A percentile compares a stretch with the other conserved stretches of the same genome.
Conservation (phyloP, 1,140 invertebrate genomes). For the Panulirus ornatus region DNA sequence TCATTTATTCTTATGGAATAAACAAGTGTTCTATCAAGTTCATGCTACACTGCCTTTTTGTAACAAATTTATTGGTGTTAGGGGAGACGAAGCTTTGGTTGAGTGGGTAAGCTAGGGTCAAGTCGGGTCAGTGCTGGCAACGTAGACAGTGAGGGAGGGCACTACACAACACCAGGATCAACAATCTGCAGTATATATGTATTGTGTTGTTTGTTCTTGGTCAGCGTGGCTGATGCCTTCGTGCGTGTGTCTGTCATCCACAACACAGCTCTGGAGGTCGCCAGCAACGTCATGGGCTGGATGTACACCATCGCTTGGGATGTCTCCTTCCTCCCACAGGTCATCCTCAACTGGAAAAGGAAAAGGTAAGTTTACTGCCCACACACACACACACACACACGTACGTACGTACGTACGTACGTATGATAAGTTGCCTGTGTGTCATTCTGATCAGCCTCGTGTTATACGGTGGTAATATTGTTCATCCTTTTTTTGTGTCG, state of each 20-base stretch:
- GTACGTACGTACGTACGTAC: too few relatives aligned
- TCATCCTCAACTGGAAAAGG: slow-evolving; percentile 54
- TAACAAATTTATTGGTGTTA: not conserved
- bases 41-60: too few relatives aligned
- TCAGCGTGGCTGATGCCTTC: slow-evolving; percentile 27
- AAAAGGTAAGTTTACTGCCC: slow-evolving; percentile 20
- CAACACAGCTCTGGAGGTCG: not conserved
- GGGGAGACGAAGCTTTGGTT: not conserved
- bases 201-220: not conserved
- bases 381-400: too few relatives aligned
- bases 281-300: slow-evolving; percentile 34
- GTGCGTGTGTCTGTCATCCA: slow-evolving; percentile 40
- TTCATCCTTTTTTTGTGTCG: too few relatives aligned
- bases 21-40: too few relatives aligned
- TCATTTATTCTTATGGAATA: too few relatives aligned
- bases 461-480: too few relatives aligned
- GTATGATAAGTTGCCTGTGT: too few relatives aligned
- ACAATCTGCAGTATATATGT: too few relatives aligned
- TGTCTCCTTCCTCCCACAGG: slow-evolving; percentile 48
- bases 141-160: not conserved
- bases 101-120: too few relatives aligned
- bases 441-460: too few relatives aligned
- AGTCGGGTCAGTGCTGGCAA: not conserved
- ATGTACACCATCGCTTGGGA: slow-evolving; percentile 40
- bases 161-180: not conserved